Evolutionary conservation across 2,113 vertebrate species (phyloP).

Genomic region (Callopanchax toddi): DNA sequence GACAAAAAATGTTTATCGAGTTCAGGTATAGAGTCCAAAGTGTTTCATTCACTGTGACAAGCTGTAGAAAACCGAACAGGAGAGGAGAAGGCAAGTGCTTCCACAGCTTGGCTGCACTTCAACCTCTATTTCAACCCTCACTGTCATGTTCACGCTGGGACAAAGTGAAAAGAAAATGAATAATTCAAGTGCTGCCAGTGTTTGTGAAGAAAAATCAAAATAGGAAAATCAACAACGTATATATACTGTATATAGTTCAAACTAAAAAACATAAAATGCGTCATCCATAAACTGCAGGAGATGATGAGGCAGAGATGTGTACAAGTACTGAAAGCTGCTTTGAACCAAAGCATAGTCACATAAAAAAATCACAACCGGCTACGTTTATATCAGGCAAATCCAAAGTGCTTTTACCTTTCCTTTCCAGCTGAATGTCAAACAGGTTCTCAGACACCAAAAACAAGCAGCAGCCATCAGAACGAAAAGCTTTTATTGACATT

Average conservation of each 20-base stretch:
- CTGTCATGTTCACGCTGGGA: conserved; percentile 48
- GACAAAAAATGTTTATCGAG: conserved; percentile 18
- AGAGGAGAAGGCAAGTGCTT: conserved; percentile 14
- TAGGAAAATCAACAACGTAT: conserved; percentile 20
- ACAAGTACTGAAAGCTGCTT: conserved; percentile 42
- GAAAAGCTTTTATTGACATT: conserved; percentile 35
- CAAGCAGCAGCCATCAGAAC: conserved; percentile 29
- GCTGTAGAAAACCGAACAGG: conserved; percentile 15
- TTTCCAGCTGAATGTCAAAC: conserved; percentile 44
- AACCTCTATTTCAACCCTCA: conserved; percentile 44
- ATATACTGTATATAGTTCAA: conserved; percentile 26
- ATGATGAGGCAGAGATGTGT: conserved; percentile 34
- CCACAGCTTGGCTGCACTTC: conserved; percentile 6
- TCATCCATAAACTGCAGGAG: background rate
- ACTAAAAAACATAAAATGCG: conserved; percentile 2
- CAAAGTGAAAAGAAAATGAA: conserved; percentile 58
- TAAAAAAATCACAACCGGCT: conserved; percentile 34
- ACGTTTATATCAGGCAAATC: conserved; percentile 33
- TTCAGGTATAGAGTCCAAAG: conserved; percentile 10
- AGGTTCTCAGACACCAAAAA: conserved; percentile 42
- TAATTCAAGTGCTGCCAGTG: conserved; percentile 46
- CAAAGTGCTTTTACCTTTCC: conserved; percentile 34
- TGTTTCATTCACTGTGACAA: conserved; percentile 11
- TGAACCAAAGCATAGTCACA: conserved; percentile 33
- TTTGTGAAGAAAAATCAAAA: conserved; percentile 14